Conservation (phyloP, 2,888 invertebrate genomes). For the Linyphia triangularis region DNA sequence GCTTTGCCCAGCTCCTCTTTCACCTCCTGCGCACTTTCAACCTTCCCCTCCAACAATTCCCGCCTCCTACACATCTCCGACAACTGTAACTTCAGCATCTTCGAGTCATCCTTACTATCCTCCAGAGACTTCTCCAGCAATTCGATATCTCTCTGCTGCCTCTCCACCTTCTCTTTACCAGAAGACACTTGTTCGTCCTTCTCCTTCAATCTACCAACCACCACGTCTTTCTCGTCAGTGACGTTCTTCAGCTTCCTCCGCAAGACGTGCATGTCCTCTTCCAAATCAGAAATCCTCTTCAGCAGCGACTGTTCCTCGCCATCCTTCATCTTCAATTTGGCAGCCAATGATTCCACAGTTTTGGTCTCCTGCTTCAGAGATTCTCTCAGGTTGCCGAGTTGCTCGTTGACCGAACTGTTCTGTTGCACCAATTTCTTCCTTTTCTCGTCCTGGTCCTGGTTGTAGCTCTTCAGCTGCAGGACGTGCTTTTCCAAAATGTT, state of each 20-base stretch:
- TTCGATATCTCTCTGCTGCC: conserved; percentile 3
- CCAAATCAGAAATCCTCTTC: not conserved
- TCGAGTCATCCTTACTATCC: conserved; percentile 24
- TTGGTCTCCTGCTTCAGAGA: conserved; percentile 9
- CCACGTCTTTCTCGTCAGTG: conserved; percentile 29
- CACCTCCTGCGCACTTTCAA: conserved; percentile 3
- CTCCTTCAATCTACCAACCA: not conserved
- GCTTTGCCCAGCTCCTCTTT: conserved; percentile 15
- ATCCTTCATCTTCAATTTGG: not conserved
- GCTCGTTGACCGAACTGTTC: not conserved
- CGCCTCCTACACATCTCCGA: conserved; percentile 4
- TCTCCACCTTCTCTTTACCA: not conserved
- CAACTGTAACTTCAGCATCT: conserved; percentile 45
- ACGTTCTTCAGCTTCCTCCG: conserved; percentile 14
- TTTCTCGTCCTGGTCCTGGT: conserved; percentile 32
- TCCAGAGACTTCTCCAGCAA: not conserved
- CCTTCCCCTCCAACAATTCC: not conserved
- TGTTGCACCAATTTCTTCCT: conserved; percentile 5
- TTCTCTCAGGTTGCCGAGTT: conserved; percentile 17
- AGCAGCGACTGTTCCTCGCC: not conserved
- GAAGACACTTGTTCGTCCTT: not conserved
- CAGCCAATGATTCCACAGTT: not conserved
- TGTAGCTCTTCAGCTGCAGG: conserved; percentile 41
- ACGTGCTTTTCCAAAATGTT: conserved; percentile 19
- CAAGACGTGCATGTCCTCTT: not conserved